These are phyloP conservation scores for Phymatocera aterrima DNA, from an alignment of 2,888 invertebrate species.

Conservation along the genomic window DNA sequence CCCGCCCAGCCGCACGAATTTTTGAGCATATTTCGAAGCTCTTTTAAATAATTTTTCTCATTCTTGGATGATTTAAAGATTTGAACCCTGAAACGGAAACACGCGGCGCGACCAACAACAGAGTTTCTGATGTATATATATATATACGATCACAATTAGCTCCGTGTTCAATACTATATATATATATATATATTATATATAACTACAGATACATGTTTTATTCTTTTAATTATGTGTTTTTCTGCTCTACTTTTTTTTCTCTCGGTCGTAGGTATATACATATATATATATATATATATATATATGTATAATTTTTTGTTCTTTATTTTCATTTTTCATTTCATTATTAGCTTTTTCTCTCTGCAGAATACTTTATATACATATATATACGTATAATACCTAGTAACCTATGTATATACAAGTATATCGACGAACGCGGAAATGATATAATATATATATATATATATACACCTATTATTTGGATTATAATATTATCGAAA, in stretches of 20 bases:
- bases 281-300: too few relatives aligned
- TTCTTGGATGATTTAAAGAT: too few relatives aligned
- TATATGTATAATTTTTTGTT: too few relatives aligned
- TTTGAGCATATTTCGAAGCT: slow-evolving; percentile 8
- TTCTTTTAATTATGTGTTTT: neutral
- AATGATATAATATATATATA: too few relatives aligned
- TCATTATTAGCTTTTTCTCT: too few relatives aligned
- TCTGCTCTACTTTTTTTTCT: neutral
- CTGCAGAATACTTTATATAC: too few relatives aligned
- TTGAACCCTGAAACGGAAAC: too few relatives aligned
- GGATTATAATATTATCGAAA: neutral
- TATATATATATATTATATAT: slow-evolving; percentile 6
- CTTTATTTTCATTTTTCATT: neutral
- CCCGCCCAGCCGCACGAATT: neutral
- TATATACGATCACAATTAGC: slow-evolving; percentile 38
- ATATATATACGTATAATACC: too few relatives aligned
- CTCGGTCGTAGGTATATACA: too few relatives aligned
- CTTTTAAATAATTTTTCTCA: neutral
- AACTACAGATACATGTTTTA: neutral
- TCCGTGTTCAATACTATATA: slow-evolving; percentile 16
- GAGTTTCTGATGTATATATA: too few relatives aligned
- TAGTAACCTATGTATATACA: too few relatives aligned
- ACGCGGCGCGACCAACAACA: slow-evolving; percentile 4
- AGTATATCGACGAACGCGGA: neutral
- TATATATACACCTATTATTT: too few relatives aligned